Evolutionary conservation across 2,113 vertebrate species (phyloP).

Genomic region (Platichthys flesus): DNA sequence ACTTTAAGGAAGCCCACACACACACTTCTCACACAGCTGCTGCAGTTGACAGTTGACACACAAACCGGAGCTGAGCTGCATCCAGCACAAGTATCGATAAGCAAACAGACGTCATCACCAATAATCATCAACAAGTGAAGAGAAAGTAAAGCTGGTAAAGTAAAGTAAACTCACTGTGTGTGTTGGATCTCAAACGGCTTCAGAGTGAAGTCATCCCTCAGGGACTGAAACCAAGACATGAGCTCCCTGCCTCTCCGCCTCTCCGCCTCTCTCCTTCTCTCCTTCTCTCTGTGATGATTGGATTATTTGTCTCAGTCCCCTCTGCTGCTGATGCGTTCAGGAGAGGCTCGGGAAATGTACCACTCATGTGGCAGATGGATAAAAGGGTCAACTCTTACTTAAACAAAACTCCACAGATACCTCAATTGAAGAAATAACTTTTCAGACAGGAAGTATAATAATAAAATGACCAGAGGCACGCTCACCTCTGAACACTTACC

Average conservation of each 20-base stretch:
- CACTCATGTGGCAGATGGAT: background rate
- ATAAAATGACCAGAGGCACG: too few relatives aligned
- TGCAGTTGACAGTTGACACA: background rate
- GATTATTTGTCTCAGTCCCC: slow-evolving; percentile 61
- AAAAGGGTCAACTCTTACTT: background rate
- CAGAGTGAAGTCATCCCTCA: slow-evolving; percentile 72
- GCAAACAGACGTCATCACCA: slow-evolving; percentile 10
- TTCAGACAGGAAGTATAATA: too few relatives aligned
- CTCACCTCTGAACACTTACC: too few relatives aligned
- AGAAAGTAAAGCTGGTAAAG: background rate
- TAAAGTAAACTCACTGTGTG: slow-evolving; percentile 39
- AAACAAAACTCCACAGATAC: too few relatives aligned
- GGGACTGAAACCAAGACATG: slow-evolving; percentile 69
- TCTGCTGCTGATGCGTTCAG: slow-evolving; percentile 50
- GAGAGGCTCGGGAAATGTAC: slow-evolving; percentile 11
- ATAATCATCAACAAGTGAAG: background rate
- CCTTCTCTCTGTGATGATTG: slow-evolving; percentile 40
- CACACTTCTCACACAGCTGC: background rate
- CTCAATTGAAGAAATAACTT: too few relatives aligned
- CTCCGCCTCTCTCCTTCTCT: too few relatives aligned
- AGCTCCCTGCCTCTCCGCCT: background rate
- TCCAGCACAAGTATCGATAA: slow-evolving; percentile 52
- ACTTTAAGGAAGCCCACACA: background rate
- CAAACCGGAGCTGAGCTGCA: background rate
- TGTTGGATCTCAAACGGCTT: slow-evolving; percentile 61